phyloP scores from a whole-genome alignment of 2,113 vertebrate genomes.

The Ctenodactylus gundi region DNA sequence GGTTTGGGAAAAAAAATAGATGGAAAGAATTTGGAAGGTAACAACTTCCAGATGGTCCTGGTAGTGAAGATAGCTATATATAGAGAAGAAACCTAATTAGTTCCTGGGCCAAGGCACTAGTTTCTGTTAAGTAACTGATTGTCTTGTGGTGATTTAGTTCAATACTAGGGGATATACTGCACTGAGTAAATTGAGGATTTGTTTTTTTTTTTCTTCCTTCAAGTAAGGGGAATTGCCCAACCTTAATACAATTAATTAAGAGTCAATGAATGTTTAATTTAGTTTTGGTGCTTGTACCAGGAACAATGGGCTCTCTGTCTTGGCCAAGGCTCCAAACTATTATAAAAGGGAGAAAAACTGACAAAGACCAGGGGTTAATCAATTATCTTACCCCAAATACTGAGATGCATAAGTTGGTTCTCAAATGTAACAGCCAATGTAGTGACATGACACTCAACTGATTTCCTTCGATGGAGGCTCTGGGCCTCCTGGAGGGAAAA shows the following conservation, averaged over 20 bases:
- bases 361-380: conserved; percentile 70
- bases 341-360: conserved; percentile 51
- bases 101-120: conserved; percentile 74
- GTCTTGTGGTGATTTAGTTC: conserved; percentile 72
- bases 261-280: conserved; percentile 79
- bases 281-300: conserved; percentile 72
- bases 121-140: conserved; percentile 78
- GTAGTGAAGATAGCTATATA: conserved; percentile 74
- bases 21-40: conserved; percentile 80
- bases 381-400: conserved; percentile 51
- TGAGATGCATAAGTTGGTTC: conserved; percentile 55
- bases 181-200: conserved; percentile 77
- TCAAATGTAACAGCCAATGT: conserved; percentile 50
- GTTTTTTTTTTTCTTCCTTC: background rate
- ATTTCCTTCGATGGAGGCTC: background rate
- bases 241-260: conserved; percentile 81
- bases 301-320: conserved; percentile 75
- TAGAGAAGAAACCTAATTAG: conserved; percentile 80
- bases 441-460: conserved; percentile 51
- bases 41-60: conserved; percentile 71
- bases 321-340: conserved; percentile 62
- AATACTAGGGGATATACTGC: conserved; percentile 67
- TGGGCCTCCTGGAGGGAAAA: conserved; percentile 46
- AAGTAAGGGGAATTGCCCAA: conserved; percentile 75
- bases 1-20: conserved; percentile 66